These are phyloP conservation scores for Monopis laevigella DNA, from an alignment of 2,888 invertebrate species.

Conservation along the genomic window DNA sequence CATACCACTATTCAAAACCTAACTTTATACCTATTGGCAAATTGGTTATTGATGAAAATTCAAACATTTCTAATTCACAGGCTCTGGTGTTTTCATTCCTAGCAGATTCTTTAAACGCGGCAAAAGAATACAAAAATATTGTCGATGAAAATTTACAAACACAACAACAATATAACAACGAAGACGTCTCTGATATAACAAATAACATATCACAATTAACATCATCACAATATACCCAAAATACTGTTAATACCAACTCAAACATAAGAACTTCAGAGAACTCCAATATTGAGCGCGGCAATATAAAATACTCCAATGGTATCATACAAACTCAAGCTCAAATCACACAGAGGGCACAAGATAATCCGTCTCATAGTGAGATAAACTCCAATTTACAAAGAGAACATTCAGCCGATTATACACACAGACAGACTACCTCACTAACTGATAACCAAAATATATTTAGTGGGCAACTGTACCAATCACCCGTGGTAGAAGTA, in stretches of 20 bases:
- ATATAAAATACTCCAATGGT: constrained; percentile 22
- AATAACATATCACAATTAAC: constrained; percentile 47
- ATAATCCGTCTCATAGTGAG: constrained; percentile 21
- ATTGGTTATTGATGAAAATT: constrained; percentile 38
- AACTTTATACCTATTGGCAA: constrained; percentile 48
- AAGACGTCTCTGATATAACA: constrained; percentile 38
- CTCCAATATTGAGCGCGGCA: constrained; percentile 7
- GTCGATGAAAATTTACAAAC: constrained; percentile 37
- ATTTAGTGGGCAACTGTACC: constrained; percentile 55
- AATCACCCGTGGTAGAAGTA: constrained; percentile 51
- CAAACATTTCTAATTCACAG: constrained; percentile 58
- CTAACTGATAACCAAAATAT: constrained; percentile 30
- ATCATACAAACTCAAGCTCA: constrained; percentile 22
- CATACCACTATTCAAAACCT: constrained; percentile 24
- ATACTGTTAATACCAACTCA: constrained; percentile 23
- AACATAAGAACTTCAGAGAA: constrained; percentile 21
- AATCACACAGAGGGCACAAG: constrained; percentile 26
- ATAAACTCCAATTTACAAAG: neutral
- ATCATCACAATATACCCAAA: constrained; percentile 39
- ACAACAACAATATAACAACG: constrained; percentile 35
- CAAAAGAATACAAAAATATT: constrained; percentile 47
- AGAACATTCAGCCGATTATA: neutral
- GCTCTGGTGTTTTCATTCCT: constrained; percentile 54
- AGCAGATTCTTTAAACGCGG: constrained; percentile 53
- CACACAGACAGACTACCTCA: neutral